These are phyloP conservation scores for Myocastor coypus DNA, from an alignment of 2,113 vertebrate species.

Conservation along the genomic window DNA sequence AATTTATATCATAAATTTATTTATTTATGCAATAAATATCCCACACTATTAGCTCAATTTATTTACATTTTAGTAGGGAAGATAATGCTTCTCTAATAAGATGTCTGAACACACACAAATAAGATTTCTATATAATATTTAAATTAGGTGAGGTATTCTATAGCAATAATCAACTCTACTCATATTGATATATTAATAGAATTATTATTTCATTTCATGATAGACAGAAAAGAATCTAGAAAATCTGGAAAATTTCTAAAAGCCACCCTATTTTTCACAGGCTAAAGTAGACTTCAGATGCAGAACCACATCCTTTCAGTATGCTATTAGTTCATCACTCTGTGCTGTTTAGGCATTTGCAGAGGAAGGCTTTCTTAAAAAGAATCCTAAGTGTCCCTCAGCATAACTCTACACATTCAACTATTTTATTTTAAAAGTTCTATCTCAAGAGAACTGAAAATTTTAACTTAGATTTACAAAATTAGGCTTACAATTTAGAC, in stretches of 20 bases:
- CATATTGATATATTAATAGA: not conserved
- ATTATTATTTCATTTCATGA: not conserved
- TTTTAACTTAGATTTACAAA: no score
- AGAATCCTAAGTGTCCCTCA: not conserved
- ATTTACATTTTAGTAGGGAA: not conserved
- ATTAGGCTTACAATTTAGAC: not conserved
- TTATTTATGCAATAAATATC: not conserved
- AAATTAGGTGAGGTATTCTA: not conserved
- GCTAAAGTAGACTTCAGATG: not conserved
- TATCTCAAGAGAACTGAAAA: not conserved
- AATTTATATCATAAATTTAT: not conserved
- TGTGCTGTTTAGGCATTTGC: not conserved
- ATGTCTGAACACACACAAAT: not conserved
- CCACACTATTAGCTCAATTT: not conserved
- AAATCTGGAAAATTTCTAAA: slow-evolving; percentile 13
- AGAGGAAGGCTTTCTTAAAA: slow-evolving; percentile 6
- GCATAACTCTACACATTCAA: not conserved
- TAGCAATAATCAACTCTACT: not conserved
- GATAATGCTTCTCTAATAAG: not conserved
- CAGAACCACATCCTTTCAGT: not conserved
- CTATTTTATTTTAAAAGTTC: not conserved
- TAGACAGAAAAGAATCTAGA: not conserved
- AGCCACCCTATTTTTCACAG: slow-evolving; percentile 18
- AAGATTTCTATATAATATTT: not conserved
- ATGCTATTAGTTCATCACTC: not conserved